phyloP scores from a whole-genome alignment of 2,113 vertebrate genomes.

The Genyomyrus donnyi region DNA sequence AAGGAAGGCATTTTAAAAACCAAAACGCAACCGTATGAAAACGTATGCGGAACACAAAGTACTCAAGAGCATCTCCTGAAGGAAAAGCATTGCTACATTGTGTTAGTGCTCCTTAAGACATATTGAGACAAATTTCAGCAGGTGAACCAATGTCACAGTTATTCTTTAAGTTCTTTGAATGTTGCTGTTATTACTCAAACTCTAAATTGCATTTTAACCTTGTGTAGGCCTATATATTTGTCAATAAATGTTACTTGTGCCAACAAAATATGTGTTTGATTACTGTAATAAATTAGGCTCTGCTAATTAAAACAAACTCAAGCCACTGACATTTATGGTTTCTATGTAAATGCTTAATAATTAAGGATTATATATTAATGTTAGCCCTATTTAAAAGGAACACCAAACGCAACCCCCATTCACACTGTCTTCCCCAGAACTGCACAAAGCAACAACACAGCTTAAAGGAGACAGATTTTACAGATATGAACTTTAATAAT shows the following conservation, averaged over 20 bases:
- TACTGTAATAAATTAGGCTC: slow-evolving; percentile 8
- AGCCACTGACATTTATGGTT: slow-evolving; percentile 16
- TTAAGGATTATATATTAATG: slow-evolving; percentile 11
- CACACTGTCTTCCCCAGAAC: background rate
- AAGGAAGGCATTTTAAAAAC: background rate
- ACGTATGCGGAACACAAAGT: background rate
- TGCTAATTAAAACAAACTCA: slow-evolving; percentile 9
- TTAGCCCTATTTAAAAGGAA: slow-evolving; percentile 1
- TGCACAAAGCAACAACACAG: background rate
- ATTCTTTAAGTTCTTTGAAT: background rate
- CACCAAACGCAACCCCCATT: background rate
- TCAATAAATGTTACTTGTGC: slow-evolving; percentile 14
- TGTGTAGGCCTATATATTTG: background rate
- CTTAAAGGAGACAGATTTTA: background rate
- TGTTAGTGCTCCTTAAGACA: background rate
- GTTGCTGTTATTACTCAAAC: background rate
- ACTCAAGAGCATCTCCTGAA: background rate
- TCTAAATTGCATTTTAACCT: background rate
- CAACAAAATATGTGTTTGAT: slow-evolving; percentile 2
- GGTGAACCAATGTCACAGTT: background rate
- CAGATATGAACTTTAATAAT: background rate
- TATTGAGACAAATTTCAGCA: background rate
- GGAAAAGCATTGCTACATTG: background rate
- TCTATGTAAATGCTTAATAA: slow-evolving; percentile 4
- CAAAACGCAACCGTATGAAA: background rate